These are phyloP conservation scores for Siphonodentalium dalli DNA, from an alignment of 2,888 invertebrate genomes.

Conservation along the genomic window DNA sequence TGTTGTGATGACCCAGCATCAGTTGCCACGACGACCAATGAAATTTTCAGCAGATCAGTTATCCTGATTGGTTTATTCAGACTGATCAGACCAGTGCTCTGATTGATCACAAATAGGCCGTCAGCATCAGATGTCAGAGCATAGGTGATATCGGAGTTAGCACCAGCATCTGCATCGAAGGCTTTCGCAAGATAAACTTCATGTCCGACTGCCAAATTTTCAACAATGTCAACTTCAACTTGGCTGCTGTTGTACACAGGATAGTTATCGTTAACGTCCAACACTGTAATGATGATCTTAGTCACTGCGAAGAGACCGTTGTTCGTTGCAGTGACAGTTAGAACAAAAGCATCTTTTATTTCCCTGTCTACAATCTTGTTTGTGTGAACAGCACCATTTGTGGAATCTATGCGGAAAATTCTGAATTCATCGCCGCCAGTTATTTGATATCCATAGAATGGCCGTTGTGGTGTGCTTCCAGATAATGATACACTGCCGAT, in stretches of 20 bases:
- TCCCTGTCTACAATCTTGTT: constrained; percentile 85
- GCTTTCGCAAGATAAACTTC: constrained; percentile 89
- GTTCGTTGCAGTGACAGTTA: constrained; percentile 81
- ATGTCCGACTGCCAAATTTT: constrained; percentile 92
- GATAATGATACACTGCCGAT: constrained; percentile 77
- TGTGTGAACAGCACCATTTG: constrained; percentile 80
- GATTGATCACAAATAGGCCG: constrained; percentile 82
- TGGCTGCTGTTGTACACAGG: constrained; percentile 69
- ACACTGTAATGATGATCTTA: constrained; percentile 79
- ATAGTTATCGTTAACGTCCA: constrained; percentile 90
- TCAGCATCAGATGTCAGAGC: constrained; percentile 78
- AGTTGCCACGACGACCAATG: constrained; percentile 43
- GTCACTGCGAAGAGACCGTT: constrained; percentile 80
- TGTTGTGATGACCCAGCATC: constrained; percentile 48
- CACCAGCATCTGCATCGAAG: constrained; percentile 84
- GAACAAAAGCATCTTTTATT: constrained; percentile 76
- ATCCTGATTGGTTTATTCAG: constrained; percentile 74
- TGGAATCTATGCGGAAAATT: constrained; percentile 82
- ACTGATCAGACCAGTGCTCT: constrained; percentile 87
- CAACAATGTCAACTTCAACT: constrained; percentile 75
- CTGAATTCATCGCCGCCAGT: constrained; percentile 80
- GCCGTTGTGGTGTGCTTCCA: too few species aligned
- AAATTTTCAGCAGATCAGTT: constrained; percentile 22
- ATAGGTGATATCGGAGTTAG: constrained; percentile 86
- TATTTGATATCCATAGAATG: constrained; percentile 68